Base-by-base conservation (phyloP, 1,140 invertebrate species). In the Brevipalpus yothersi region DNA sequence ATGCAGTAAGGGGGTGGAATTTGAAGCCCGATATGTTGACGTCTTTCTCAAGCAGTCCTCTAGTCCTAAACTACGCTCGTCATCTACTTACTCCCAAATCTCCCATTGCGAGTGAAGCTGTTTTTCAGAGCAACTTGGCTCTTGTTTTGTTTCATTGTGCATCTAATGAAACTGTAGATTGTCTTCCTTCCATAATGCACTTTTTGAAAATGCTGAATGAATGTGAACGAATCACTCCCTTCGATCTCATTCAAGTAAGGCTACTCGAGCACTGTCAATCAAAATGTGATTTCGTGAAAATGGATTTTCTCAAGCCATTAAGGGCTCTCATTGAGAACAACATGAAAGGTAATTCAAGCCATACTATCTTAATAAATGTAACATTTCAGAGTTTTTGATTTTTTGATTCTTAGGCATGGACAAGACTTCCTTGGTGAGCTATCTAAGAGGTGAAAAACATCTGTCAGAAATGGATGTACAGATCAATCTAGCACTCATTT, bases 91-190 rank as follows among this genome's bases (percentile, higher is more conserved):
- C 31, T 13, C 58, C 58, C 41, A 54, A 43, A 41, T 41, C 56
- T 21, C 42, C 42, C 7, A 61, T 41, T 49, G 31, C 55, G 5
- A 58, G 70, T 68, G 68, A 70, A 60, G 64, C 61, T 40, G 59
- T 63, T 21, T 63, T 66, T 31, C 70, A 80, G 42, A 82, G 87
- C 67, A 75, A 77, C 15, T 71, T 91, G 42, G 80, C 80, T 40
- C 78, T 80, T 66, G 72, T 87, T 31, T 79, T 86, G 41, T 88
- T 89, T 66, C 85, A 90, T 68, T 89, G 85, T 62, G 80, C 88
- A 0, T 79, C 85, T 1, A 80, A 82, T 67, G 87, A 93, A 70
- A 86, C 86, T 68, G 72, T 86, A 57, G 81, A 81, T 66, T 76
- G 85, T 19, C 69, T 92, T 61, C 79, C 82, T 5, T 75, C 83